Evolutionary conservation across 2,113 vertebrate genomes (phyloP), one percentile per base, ranked within the genome.

Genomic region (Polyodon spathula): DNA sequence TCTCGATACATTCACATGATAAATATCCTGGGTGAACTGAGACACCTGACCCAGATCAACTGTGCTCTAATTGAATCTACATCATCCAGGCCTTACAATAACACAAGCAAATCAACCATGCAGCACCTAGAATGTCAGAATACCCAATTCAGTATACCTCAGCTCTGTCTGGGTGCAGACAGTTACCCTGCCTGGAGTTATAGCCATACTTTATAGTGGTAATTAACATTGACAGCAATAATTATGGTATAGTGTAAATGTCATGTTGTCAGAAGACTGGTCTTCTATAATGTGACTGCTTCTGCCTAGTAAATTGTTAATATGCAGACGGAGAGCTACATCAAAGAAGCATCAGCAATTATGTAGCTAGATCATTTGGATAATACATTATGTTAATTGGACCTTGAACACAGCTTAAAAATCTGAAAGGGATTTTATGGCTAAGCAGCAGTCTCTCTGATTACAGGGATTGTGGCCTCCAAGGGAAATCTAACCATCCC

Each of bases 161-260:
- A 37, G 40, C 27, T 12, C 48, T 43, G 40, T 54, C 63, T 55
- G 54, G 27, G 48, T 54, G 15, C 37, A 54, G 53, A 38, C 53
- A 56, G 43, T 61, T 17, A 66, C 54, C 60, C 64, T 59, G 60
- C 56, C 50, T 58, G 17, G 48, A 54, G 51, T 71, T 56, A 53
- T 61, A 56, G 63, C 53, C 37, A 54, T 54, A 54, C 15, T 4
- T 70, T 63, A 66, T 54, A 58, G 41, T 55, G 56, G 54, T 57
- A 68, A 69, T 58, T 66, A 68, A 16, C 54, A 16, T 10, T 59
- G 61, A 66, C 56, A 59, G 42, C 60, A 64, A 65, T 70, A 68
- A 68, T 68, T 63, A 63, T 53, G 44, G 55, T 60, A 48, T 59
- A 55, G 61, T 51, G 66, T 27, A 4, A 53, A 60, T n/a, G 58